Base-by-base conservation (phyloP, 53 echinoderm and acorn worm species). In the Mesocentrotus franciscanus region DNA sequence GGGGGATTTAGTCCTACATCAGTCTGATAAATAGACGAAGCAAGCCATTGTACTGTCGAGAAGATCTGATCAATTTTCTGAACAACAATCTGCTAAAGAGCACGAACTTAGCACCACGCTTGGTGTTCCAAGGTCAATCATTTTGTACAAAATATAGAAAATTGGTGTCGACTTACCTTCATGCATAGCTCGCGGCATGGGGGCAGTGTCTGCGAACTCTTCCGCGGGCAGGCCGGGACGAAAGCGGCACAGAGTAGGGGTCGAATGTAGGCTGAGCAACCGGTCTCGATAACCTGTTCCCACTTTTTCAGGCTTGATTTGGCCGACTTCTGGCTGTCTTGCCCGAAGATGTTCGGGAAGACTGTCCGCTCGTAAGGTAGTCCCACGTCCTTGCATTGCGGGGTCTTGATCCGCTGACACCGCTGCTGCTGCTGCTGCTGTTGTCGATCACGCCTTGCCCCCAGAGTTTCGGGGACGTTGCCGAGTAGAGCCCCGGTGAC, bases 341-440 rank as follows among this genome's bases (percentile, higher is more conserved):
- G 97, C 20, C 97, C 97, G 85, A 98, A 96, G 60, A 96, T n/a
- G 93, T 98, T 98, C 26, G 98, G 98, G 64, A 97, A 96, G 92
- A 95, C 81, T 61, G 97, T 97, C 42, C 92, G 92, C 74, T 97
- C 96, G 81, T 98, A 98, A 2, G 95, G 90, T 56, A 97, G 90
- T 61, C 96, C 96, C 11, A 95, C 94, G n/a, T 96, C 97, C 36
- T 92, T 95, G 94, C 97, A 97, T 12, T 96, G 74, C 42, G 68
- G 18, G 10, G 96, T 90, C 81, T 97, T 96, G 61, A 97, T 96
- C 1, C 96, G 95, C 34, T 95, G 92, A 39, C 97, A 97, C 10
- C 96, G 95, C n/a, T 94, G 84, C 9, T 95, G 66, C 9, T 93
- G 94, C 22, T 94, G 81, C 6, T 91, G 94, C n/a, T 95, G 89